A percentile compares a stretch with the other conserved stretches of the same genome.
phyloP scores from a whole-genome alignment of 2,888 invertebrate genomes.

The Chrysotoxum bicinctum region DNA sequence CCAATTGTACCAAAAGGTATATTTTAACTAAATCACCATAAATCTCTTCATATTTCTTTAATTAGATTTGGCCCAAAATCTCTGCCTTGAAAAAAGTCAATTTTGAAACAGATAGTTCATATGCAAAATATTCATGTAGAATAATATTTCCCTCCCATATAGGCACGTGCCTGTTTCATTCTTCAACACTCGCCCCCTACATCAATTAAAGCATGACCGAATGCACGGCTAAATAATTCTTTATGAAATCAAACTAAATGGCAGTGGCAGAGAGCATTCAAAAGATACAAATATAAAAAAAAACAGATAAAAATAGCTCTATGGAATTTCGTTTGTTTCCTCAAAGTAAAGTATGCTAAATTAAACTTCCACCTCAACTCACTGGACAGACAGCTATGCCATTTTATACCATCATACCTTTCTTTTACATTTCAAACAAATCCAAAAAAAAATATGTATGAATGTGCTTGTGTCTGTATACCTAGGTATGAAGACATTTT shows the following conservation, averaged over 20 bases:
- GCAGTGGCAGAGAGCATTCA: not conserved
- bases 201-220: not conserved
- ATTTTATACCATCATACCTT: not conserved
- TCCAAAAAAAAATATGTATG: not conserved
- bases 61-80: too few relatives aligned
- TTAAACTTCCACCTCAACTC: slow-evolving; percentile 66
- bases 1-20: too few relatives aligned
- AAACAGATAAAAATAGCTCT: not conserved
- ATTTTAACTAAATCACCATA: too few relatives aligned
- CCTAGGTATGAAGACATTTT: slow-evolving; percentile 69
- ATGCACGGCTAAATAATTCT: not conserved
- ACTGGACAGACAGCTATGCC: slow-evolving; percentile 44
- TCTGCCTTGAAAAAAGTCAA: too few relatives aligned
- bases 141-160: too few relatives aligned
- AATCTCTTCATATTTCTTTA: too few relatives aligned
- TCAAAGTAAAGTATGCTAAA: slow-evolving; percentile 61
- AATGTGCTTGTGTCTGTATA: not conserved
- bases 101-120: too few relatives aligned
- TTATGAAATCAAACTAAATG: not conserved
- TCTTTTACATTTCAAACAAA: not conserved
- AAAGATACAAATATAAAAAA: not conserved
- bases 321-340: slow-evolving; percentile 39
- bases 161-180: too few relatives aligned
- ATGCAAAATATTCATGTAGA: too few relatives aligned
- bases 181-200: not conserved